phyloP scores from a whole-genome alignment of 1,140 invertebrate genomes.

The Papilio dardanus region DNA sequence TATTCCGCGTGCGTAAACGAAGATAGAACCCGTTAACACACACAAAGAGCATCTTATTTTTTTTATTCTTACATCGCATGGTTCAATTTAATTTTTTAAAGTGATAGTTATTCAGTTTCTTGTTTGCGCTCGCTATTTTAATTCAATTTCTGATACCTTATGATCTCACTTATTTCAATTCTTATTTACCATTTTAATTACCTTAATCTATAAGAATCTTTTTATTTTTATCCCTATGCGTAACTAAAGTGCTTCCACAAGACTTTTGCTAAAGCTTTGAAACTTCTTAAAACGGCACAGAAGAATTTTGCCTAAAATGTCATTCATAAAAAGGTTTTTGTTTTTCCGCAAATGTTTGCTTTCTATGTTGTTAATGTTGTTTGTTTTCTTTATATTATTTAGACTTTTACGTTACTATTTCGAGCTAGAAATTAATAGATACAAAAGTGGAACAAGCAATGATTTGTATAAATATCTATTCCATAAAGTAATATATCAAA shows the following conservation, averaged over 20 bases:
- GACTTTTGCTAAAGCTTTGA: too few relatives aligned
- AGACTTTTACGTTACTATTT: neutral
- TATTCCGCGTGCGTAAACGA: slow-evolving; percentile 14
- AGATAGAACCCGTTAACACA: neutral
- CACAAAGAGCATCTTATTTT: neutral
- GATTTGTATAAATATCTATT: neutral
- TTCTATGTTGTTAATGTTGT: too few relatives aligned
- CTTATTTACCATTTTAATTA: too few relatives aligned
- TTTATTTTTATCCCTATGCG: too few relatives aligned
- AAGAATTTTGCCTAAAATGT: too few relatives aligned
- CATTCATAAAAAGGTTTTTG: too few relatives aligned
- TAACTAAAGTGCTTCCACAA: too few relatives aligned
- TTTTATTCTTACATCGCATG: neutral
- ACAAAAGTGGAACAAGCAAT: neutral
- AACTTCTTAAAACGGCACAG: too few relatives aligned
- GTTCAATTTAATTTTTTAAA: neutral
- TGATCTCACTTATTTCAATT: neutral
- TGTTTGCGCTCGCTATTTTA: too few relatives aligned
- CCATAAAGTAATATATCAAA: neutral
- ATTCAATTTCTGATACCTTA: too few relatives aligned
- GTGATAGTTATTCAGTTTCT: neutral
- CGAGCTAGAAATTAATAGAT: neutral
- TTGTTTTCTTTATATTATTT: neutral
- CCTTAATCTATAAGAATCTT: too few relatives aligned
- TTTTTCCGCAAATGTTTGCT: neutral